Percentiles rank a stretch among this genome's conserved stretches.
Conservation (phyloP, 2,113 vertebrate species). For the Prunella fulvescens region DNA sequence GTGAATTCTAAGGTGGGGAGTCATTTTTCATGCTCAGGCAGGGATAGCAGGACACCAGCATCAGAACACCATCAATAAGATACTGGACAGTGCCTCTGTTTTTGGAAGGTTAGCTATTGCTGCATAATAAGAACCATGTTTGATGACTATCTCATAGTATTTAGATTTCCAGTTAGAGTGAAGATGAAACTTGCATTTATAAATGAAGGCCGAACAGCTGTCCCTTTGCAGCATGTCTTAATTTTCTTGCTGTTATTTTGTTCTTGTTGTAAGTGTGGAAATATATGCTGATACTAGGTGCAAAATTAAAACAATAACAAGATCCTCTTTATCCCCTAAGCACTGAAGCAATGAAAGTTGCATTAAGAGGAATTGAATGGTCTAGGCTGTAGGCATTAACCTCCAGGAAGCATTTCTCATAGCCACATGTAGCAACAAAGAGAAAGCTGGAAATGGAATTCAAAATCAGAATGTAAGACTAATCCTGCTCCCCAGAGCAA, state of each 20-base stretch:
- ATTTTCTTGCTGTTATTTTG: not conserved
- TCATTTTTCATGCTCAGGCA: not conserved
- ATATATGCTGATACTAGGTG: not conserved
- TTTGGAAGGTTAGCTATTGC: not conserved
- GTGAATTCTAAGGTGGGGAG: not conserved
- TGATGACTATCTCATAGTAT: not conserved
- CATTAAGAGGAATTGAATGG: not conserved
- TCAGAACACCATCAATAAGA: not conserved
- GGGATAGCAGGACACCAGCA: not conserved
- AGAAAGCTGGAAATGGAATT: not conserved
- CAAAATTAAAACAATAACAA: slow-evolving; percentile 15
- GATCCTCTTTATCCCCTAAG: not conserved
- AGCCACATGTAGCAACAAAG: not conserved
- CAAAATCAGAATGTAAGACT: not conserved
- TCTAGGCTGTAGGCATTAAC: not conserved
- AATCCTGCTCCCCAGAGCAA: not conserved
- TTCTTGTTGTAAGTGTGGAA: not conserved
- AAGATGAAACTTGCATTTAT: not conserved
- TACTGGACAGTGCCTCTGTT: not conserved
- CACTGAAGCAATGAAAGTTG: not conserved
- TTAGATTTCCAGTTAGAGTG: not conserved
- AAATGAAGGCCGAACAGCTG: not conserved
- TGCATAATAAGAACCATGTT: not conserved
- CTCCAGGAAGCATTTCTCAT: not conserved
- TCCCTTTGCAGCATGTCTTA: not conserved